These are phyloP conservation scores for Aphrocallistes beatrix DNA, from an alignment of 37 sponge, comb jelly and placozoan genomes.

Conservation along the genomic window DNA sequence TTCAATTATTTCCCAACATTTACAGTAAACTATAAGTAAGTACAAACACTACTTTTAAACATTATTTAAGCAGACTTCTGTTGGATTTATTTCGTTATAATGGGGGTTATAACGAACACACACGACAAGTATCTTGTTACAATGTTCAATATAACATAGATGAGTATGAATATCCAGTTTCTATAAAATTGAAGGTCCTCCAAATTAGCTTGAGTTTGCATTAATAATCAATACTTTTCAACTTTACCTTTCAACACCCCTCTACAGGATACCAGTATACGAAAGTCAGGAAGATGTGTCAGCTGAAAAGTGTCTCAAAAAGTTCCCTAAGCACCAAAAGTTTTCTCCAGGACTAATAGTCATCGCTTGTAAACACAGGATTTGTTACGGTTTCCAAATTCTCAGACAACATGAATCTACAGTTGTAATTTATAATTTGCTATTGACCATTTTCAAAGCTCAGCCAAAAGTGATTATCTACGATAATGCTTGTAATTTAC, in stretches of 20 bases:
- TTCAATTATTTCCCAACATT: conserved; percentile 8
- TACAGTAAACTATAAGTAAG: background rate
- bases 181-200: too few species aligned
- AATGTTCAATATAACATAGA: too few species aligned
- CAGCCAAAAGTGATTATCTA: background rate
- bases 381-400: background rate
- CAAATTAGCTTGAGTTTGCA: too few species aligned
- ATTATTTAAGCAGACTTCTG: background rate
- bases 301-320: background rate
- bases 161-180: too few species aligned
- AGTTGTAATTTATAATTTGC: background rate
- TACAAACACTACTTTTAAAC: background rate
- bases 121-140: too few species aligned
- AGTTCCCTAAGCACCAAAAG: background rate
- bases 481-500: background rate
- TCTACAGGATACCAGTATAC: background rate
- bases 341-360: background rate
- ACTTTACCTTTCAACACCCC: too few species aligned
- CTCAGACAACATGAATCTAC: background rate
- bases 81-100: background rate
- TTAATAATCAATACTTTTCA: too few species aligned
- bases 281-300: background rate
- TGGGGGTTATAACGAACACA: too few species aligned
- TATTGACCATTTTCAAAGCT: too few species aligned
- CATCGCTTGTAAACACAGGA: background rate